Base-by-base conservation (phyloP, 2,888 invertebrate genomes). In the Entomobrya proxima region DNA sequence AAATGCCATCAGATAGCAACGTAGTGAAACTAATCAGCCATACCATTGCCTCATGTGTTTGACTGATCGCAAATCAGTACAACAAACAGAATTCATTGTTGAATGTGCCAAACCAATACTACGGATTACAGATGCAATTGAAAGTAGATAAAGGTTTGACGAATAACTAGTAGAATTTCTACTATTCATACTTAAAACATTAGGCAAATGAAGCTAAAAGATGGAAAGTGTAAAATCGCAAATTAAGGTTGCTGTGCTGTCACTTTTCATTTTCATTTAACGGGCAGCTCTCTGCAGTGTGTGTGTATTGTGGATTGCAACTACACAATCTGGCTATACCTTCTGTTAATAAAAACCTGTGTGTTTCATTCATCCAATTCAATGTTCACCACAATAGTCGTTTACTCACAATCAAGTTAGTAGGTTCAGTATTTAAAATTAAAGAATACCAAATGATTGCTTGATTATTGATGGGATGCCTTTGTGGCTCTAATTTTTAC, bases 211-310 rank as follows among this genome's bases (percentile, higher is more conserved):
- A 81, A 81, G 67, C 1, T 21, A 58, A 52, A 58, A 21, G 35
- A 77, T 21, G 61, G 72, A 78, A 74, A 78, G 84, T 78, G 78
- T 78, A 77, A 77, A 84, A 84, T 77, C 77, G 58, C 77, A 85
- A 85, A 78, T 78, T 78, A 72, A 78, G 84, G 78, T 58, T 72
- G 61, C 58, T 21, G 24, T 55, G 55, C 84, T 84, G 78, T 85
- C 78, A 78, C 77, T 78, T 85, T 85, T 78, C 58, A 44, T 78
- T 77, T 85, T 61, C 61, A 24, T 78, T 78, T 18, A n/a, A 9
- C 9, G 13, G 9, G 18, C 13, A 21, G 24, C 4, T n/a, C 21
- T 7, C 24, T 40, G 21, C 21, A 24, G 9, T n/a, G n/a, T 47
- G 18, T 37, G 30, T 58, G 64, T 21, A 64, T n/a, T 2, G 61